Base-by-base conservation (phyloP, 2,888 invertebrate species). In the Junonia oenone region DNA sequence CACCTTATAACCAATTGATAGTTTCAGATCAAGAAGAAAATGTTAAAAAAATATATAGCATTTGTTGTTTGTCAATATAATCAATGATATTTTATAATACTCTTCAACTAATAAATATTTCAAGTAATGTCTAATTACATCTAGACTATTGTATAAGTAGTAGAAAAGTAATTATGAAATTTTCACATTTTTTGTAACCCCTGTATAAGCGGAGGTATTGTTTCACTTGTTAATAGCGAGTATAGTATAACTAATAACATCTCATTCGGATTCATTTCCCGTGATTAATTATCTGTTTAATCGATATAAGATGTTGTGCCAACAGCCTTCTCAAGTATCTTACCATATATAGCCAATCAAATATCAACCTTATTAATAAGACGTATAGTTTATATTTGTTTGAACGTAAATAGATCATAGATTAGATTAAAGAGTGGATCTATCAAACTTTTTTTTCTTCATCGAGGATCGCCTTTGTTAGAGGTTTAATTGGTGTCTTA, bases 221-320 rank as follows among this genome's bases (percentile, higher is more conserved):
- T 89, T 89, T 88, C 88, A 87, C 84, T 86, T 86, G 84, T 87
- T 89, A 88, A 89, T 88, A 85, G 82, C 81, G 81, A 88, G 84
- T 80, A 76, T 83, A 83, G 83, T 87, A 84, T 85, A 89, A 88
- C 90, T 90, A 89, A 90, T 89, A 90, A 90, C 90, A 90, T 89
- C 89, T 89, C 90, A 89, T 89, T 90, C 90, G 86, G 87, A 87
- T 81, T 81, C 89, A 86, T 90, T 88, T 88, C 83, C 86, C 83
- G 85, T 89, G 90, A 90, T 90, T 89, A 90, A 90, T 90, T 90
- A 90, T 89, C 85, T 89, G 89, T 88, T 90, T 90, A 90, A 90
- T 90, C 90, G 89, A 88, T 87, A 89, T 86, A 83, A 89, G 88
- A 89, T 88, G 89, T 87, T 88, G 87, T 88, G 87, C 89, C 88